Base-by-base conservation (phyloP, 2,113 vertebrate species). In the Tricholaema leucomelas region DNA sequence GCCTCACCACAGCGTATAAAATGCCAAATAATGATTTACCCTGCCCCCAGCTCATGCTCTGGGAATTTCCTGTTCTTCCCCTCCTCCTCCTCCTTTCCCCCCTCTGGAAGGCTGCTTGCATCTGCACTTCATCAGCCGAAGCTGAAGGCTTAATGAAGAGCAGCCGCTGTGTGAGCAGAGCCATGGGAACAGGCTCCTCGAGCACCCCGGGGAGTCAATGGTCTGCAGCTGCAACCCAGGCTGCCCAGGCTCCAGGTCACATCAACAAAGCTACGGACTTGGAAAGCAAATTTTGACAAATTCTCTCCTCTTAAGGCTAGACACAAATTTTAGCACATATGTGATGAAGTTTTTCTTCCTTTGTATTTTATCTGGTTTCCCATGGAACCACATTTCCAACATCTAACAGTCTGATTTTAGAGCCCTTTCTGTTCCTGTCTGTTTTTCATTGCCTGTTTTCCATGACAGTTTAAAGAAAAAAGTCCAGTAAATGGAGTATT, bases 21-120 rank as follows among this genome's bases (percentile, higher is more conserved):
- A 91, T 36, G 36, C 83, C 85, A 94, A 96, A 78, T 60, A 79
- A 75, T 36, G 55, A 58, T 80, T 83, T 89, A 64, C 81, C 79
- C 52, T 76, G 55, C 66, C 84, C 59, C 65, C 55, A 55, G n/a
- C 81, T 93, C 66, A 38, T 33, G 72, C 86, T 70, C 88, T 30
- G 52, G 86, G 91, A 94, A 96, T 92, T 97, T 97, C 97, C 96
- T 96, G 93, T 94, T 91, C 73, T 85, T 85, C 64, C 78, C 66
- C 78, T 78, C 65, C 69, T 81, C 79, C 85, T 81, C 56, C 59
- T 71, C 72, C 55, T 80, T 71, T 82, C 50, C 44, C 27, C 58
- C n/a, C 48, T 31, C 33, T 86, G 84, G 63, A 92, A 86, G 85
- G 72, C 77, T 3, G 40, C 80, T 78, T 74, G 15, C 97, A 97